Conservation (phyloP, 2,888 invertebrate species). For the Andrena camellia region DNA sequence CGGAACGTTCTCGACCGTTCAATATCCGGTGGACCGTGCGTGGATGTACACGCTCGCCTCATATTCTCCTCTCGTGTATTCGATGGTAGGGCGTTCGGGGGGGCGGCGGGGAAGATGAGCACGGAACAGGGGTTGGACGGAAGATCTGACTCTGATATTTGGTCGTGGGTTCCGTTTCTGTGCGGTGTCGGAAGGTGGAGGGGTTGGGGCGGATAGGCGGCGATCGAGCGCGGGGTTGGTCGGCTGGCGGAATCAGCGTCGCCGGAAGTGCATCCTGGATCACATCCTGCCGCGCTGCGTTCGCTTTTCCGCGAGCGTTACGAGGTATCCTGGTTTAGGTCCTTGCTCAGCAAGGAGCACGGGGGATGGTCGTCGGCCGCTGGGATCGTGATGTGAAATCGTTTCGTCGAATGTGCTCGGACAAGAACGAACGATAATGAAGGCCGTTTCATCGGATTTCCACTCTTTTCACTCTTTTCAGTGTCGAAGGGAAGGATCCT, state of each 20-base stretch:
- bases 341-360: constrained; percentile 66
- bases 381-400: constrained; percentile 71
- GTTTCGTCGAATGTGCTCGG: constrained; percentile 54
- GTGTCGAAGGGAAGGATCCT: constrained; percentile 21
- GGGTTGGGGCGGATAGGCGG: constrained; percentile 40
- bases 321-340: constrained; percentile 58
- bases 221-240: constrained; percentile 38
- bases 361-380: constrained; percentile 32
- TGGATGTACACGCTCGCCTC: constrained; percentile 36
- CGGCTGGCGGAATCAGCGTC: constrained; percentile 64
- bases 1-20: constrained; percentile 21
- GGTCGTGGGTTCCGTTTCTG: constrained; percentile 66
- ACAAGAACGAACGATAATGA: constrained; percentile 53
- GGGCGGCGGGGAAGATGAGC: constrained; percentile 48
- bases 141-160: constrained; percentile 67
- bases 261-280: constrained; percentile 73
- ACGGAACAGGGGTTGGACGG: constrained; percentile 36
- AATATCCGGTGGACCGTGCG: constrained; percentile 46
- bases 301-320: constrained; percentile 70
- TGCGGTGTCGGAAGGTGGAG: constrained; percentile 8
- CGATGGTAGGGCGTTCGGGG: neutral
- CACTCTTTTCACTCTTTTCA: neutral
- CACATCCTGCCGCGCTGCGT: constrained; percentile 70
- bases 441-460: constrained; percentile 41
- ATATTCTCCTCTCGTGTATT: constrained; percentile 45